Evolutionary conservation across 2,797 vertebrate genomes (phyloP).

Genomic region (Acanthis flammea): DNA sequence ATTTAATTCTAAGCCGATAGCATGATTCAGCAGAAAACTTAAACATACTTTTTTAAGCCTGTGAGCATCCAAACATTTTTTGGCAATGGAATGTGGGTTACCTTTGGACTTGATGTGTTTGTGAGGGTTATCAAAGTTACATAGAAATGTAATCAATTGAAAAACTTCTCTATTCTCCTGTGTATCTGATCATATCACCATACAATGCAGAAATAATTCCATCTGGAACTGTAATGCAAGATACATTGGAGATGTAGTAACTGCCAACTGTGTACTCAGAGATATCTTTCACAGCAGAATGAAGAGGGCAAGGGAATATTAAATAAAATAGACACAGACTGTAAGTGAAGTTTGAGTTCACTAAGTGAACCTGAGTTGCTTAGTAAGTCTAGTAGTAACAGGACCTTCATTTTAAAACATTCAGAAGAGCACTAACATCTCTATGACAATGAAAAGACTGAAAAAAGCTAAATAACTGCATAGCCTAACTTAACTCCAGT

Average conservation of each 20-base stretch:
- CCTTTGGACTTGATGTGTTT: not conserved
- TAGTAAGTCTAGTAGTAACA: not conserved
- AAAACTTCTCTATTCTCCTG: not conserved
- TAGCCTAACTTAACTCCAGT: not conserved
- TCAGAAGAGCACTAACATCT: not conserved
- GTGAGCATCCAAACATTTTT: not conserved
- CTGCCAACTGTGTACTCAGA: not conserved
- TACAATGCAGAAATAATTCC: not conserved
- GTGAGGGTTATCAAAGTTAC: not conserved
- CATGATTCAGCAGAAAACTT: not conserved
- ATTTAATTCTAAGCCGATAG: not conserved
- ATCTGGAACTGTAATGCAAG: not conserved
- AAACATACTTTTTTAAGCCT: not conserved
- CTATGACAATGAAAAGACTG: not conserved
- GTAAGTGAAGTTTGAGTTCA: no score
- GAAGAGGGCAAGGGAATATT: not conserved
- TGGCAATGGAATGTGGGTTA: not conserved
- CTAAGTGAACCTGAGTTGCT: not conserved
- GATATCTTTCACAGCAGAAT: not conserved
- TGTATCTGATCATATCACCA: not conserved
- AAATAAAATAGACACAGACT: not conserved
- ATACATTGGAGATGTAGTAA: not conserved
- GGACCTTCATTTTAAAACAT: not conserved
- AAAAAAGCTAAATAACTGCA: not conserved
- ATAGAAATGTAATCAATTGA: not conserved